Conservation (phyloP, 2,797 vertebrate species). For the Xyrichtys novacula region DNA sequence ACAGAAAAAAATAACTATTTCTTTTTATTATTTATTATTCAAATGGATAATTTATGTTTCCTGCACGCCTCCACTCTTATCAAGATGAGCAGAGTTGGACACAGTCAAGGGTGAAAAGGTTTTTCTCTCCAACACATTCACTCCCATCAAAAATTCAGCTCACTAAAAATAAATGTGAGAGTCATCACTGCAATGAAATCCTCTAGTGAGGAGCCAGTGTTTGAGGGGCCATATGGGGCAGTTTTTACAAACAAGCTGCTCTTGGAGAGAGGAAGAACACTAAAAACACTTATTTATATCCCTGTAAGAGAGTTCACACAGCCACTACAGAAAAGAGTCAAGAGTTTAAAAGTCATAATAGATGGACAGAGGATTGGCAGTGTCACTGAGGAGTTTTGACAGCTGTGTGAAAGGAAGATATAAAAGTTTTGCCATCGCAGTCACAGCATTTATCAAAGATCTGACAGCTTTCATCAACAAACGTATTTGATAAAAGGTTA, state of each 20-base stretch:
- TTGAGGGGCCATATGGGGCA: slow-evolving; percentile 34
- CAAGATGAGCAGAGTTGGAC: slow-evolving; percentile 33
- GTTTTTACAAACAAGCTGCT: slow-evolving; percentile 10
- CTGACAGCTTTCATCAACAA: background rate
- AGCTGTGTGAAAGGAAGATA: slow-evolving; percentile 6
- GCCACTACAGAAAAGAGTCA: slow-evolving; percentile 2
- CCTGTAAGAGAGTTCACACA: slow-evolving; percentile 31
- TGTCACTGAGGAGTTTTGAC: slow-evolving; percentile 14
- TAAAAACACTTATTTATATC: slow-evolving; percentile 8
- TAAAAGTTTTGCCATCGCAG: slow-evolving; percentile 4
- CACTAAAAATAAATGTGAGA: slow-evolving; percentile 67
- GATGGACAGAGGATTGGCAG: slow-evolving; percentile 15
- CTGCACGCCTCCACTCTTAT: slow-evolving; percentile 29
- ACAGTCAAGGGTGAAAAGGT: slow-evolving; percentile 30
- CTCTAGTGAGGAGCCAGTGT: slow-evolving; percentile 42
- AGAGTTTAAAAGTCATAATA: slow-evolving; percentile 23
- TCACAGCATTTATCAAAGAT: slow-evolving; percentile 4
- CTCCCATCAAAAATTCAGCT: slow-evolving; percentile 72
- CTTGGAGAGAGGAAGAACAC: slow-evolving; percentile 5
- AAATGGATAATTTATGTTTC: slow-evolving; percentile 65
- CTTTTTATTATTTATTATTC: slow-evolving; percentile 55
- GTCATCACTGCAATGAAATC: slow-evolving; percentile 51
- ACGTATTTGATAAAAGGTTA: background rate
- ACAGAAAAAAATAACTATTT: slow-evolving; percentile 31
- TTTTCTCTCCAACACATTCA: slow-evolving; percentile 30